These are phyloP conservation scores for Isurus oxyrinchus DNA, from an alignment of 2,113 vertebrate genomes.

Conservation along the genomic window DNA sequence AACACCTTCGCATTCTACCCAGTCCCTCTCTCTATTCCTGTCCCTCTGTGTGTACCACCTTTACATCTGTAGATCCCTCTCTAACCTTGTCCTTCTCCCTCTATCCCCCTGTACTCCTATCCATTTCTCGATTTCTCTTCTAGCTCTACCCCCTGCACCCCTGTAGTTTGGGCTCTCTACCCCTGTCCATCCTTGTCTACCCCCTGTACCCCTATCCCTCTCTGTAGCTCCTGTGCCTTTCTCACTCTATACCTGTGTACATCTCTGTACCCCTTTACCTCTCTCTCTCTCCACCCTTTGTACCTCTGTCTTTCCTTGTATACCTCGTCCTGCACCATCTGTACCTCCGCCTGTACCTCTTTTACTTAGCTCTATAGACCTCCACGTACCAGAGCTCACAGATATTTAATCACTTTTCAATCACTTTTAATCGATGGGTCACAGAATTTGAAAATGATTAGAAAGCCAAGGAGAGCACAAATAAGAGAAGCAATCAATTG, in stretches of 20 bases:
- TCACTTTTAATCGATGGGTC: not conserved
- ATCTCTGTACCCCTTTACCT: not conserved
- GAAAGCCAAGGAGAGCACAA: not conserved
- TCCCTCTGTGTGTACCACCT: too few relatives aligned
- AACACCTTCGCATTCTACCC: too few relatives aligned
- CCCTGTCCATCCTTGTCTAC: not conserved
- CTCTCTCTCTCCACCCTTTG: not conserved
- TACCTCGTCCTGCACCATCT: not conserved
- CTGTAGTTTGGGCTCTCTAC: not conserved
- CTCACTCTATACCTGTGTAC: not conserved
- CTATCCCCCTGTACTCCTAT: not conserved
- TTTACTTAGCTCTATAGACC: not conserved
- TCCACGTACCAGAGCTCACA: not conserved
- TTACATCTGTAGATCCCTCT: not conserved
- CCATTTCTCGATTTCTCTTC: not conserved
- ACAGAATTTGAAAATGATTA: not conserved
- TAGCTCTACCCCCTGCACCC: not conserved
- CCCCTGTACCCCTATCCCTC: not conserved
- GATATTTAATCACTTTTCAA: not conserved
- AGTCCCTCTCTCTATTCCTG: not conserved
- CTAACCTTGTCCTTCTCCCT: not conserved
- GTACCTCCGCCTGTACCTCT: not conserved
- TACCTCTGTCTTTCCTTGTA: not conserved
- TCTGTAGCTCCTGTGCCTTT: not conserved
- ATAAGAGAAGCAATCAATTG: not conserved